Conservation (phyloP, 2,797 vertebrate species). For the Mus caroli region DNA sequence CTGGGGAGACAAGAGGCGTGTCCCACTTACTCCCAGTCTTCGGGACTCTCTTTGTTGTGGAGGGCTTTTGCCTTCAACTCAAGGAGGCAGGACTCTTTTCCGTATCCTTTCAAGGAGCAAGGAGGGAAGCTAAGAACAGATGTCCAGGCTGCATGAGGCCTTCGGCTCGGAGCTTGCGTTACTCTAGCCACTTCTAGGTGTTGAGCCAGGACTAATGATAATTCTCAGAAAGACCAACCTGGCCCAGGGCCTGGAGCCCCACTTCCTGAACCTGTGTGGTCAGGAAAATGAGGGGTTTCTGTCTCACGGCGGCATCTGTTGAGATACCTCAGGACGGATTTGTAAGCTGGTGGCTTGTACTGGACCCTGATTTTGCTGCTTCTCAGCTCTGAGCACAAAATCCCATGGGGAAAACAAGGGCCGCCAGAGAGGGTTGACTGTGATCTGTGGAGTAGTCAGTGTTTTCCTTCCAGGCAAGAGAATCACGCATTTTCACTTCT, state of each 20-base stretch:
- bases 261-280: not conserved
- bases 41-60: rapidly evolving
- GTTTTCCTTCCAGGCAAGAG: slow-evolving; percentile 5
- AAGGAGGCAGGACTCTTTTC: not conserved
- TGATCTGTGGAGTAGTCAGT: not conserved
- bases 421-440: not conserved
- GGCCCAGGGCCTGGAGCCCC: not conserved
- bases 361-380: slow-evolving; percentile 12
- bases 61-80: not conserved
- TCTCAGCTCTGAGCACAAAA: not conserved
- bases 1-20: not conserved
- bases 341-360: not conserved
- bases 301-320: rapidly evolving
- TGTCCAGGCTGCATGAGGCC: not conserved
- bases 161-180: not conserved
- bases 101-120: not conserved
- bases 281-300: not conserved
- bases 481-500: not conserved
- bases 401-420: not conserved
- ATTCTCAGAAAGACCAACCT: not conserved
- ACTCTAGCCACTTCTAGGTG: not conserved
- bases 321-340: not conserved
- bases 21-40: not conserved
- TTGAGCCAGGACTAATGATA: not conserved
- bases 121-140: not conserved